Evolutionary conservation across 2,113 vertebrate genomes (phyloP).

Genomic region (Podilymbus podiceps): DNA sequence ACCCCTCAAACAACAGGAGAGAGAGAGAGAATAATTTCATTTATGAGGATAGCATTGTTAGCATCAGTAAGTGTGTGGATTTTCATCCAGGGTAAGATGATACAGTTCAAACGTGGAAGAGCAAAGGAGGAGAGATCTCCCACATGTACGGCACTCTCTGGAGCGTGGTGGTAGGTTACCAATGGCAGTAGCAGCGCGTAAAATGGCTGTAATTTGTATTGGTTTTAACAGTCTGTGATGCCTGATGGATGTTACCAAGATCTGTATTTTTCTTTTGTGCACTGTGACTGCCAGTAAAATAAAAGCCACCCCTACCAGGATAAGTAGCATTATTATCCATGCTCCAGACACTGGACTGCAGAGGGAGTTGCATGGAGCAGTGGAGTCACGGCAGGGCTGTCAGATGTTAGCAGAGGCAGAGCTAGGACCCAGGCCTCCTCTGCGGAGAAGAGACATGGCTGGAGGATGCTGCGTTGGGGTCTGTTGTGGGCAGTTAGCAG

Average conservation of each 20-base stretch:
- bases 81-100: background rate
- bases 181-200: background rate
- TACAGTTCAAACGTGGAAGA: background rate
- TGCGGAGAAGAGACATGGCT: background rate
- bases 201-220: background rate
- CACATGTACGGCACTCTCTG: background rate
- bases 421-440: background rate
- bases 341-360: background rate
- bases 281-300: background rate
- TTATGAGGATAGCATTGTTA: background rate
- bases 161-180: background rate
- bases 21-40: background rate
- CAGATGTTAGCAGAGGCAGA: background rate
- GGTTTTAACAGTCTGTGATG: background rate
- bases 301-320: background rate
- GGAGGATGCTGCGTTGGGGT: accelerated
- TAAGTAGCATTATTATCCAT: background rate
- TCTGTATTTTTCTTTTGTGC: background rate
- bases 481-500: background rate
- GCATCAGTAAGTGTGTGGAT: background rate
- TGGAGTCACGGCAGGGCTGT: background rate
- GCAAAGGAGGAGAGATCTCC: background rate
- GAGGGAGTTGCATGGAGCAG: background rate
- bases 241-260: background rate
- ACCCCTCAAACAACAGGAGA: too few relatives aligned